These are phyloP conservation scores for Trinectes maculatus DNA, from an alignment of 2,113 vertebrate species.

Conservation along the genomic window DNA sequence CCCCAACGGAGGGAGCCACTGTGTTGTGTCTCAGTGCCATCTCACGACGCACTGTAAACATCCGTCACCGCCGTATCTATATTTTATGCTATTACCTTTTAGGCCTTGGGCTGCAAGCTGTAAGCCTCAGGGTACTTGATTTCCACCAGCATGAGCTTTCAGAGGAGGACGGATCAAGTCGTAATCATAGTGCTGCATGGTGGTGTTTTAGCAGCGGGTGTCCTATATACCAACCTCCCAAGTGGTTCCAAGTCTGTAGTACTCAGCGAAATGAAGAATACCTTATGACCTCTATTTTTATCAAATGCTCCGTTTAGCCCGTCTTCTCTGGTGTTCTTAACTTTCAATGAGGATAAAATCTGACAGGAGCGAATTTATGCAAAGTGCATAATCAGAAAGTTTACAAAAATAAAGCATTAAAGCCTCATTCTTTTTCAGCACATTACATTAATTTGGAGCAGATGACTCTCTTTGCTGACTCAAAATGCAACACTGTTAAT, in stretches of 20 bases:
- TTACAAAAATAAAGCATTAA: conserved; percentile 19
- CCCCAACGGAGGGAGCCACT: conserved; percentile 67
- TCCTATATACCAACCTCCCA: conserved; percentile 80
- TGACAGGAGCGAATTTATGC: conserved; percentile 40
- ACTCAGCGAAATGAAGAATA: conserved; percentile 79
- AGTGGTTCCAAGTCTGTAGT: conserved; percentile 75
- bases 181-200: conserved; percentile 73
- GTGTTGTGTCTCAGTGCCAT: conserved; percentile 76
- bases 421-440: neutral
- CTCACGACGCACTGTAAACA: conserved; percentile 73
- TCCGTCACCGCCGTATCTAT: conserved; percentile 77
- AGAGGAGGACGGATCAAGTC: conserved; percentile 73
- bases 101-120: conserved; percentile 74
- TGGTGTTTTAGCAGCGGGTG: conserved; percentile 76
- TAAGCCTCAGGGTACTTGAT: conserved; percentile 79
- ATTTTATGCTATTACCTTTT: conserved; percentile 82
- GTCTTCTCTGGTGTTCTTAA: conserved; percentile 46
- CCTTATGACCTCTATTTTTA: conserved; percentile 80
- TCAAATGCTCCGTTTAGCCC: conserved; percentile 64
- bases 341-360: conserved; percentile 44
- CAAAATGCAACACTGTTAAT: neutral
- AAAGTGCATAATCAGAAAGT: conserved; percentile 14
- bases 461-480: conserved; percentile 7
- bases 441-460: neutral
- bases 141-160: conserved; percentile 73